Base-by-base conservation (phyloP, 2,888 invertebrate species). In the Smittia sp. region DNA sequence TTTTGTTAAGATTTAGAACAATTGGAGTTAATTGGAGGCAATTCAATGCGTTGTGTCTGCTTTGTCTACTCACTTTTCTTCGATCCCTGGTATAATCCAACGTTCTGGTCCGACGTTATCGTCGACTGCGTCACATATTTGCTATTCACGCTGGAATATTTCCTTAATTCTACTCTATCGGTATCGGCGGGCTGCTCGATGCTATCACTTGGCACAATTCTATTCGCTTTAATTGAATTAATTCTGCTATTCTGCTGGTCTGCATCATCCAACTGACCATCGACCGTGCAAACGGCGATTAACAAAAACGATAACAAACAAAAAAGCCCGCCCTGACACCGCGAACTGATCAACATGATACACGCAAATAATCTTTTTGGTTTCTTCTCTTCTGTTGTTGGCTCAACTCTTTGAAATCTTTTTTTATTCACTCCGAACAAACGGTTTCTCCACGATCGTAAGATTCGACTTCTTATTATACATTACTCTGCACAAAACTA, bases 31-130 rank as follows among this genome's bases (percentile, higher is more conserved):
- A 69, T 69, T 69, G 41, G 32, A 13, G 41, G 25, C 54, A 69
- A 69, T 52, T 41, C 22, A 15, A 15, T 18, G 9, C 58, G 22
- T 32, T 32, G 32, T 32, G 32, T 32, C 9, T 32, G 9, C 9
- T 58, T 58, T 58, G 3, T 20, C 18, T 54, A 69, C 69, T 69
- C 20, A 69, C 69, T 69, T 27, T 69, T 69, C 25, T 69, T 69
- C n/a, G 46, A n/a, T 41, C 68, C 68, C n/a, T 15, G 52, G 41
- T 41, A 69, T 15, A 69, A 41, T 15, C 69, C 69, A 20, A 69
- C 20, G 7, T 11, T 7, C 20, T 25, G 38, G 27, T 20, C 32
- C 27, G 69, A 69, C 11, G 69, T 69, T 20, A 54, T 32, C 18
- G 69, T 0, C 1, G 69, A 54, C 9, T 69, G 69, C 20, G 69